Base-by-base conservation (phyloP, 1,140 invertebrate genomes). In the Solenopsis invicta region DNA sequence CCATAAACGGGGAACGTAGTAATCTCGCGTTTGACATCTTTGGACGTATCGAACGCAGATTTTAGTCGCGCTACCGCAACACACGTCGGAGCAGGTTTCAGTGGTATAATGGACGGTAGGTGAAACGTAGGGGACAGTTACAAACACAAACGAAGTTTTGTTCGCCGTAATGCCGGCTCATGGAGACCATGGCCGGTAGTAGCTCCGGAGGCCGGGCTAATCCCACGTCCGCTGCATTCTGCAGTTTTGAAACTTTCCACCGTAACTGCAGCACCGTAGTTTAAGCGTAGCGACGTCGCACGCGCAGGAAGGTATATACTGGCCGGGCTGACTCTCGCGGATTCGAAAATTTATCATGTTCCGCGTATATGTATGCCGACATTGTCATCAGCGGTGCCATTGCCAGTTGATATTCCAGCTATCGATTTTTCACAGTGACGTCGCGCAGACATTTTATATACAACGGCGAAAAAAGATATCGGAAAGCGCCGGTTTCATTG, bases 201-300 rank as follows among this genome's bases (percentile, higher is more conserved):
- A 72, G 69, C 76, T 82, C 62, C 29, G 75, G 61, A 82, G 81
- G 91, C 89, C 81, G 59, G 90, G 92, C 91, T 94, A 94, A 94
- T 95, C 93, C 91, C 88, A 90, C 93, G 90, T 93, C 92, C 94
- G 93, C 87, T 93, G 91, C 91, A 93, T 94, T 94, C 90, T 93
- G 92, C 92, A 94, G 91, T 94, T 94, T 94, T 93, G 93, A 94
- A 95, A 95, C 93, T 95, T 94, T 93, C 89, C 90, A 69, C 59
- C 88, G 89, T 93, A 93, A 93, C 90, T 90, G 90, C 85, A 81
- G 74, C 66, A 71, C 61, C 87, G 89, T 91, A 91, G 91, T 91
- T 94, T 92, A 93, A 94, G 91, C 92, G 88, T 89, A 92, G 74
- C 85, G 86, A 80, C 90, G 74, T 67, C 29, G 59, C 41, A 54